These are phyloP conservation scores for Coecobrya sp. DNA, from an alignment of 2,888 invertebrate genomes.

Conservation along the genomic window DNA sequence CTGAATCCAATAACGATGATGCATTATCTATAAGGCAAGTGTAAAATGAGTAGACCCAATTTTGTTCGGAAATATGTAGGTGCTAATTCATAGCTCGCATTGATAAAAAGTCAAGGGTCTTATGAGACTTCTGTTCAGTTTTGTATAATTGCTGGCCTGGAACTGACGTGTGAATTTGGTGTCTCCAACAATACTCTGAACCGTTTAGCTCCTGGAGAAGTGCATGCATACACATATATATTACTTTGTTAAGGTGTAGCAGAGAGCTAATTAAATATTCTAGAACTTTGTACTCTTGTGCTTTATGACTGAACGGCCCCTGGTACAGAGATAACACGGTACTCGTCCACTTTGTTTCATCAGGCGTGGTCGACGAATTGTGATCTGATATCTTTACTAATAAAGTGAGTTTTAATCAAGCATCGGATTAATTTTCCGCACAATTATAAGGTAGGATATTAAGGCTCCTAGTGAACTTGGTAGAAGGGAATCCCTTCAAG, in stretches of 20 bases:
- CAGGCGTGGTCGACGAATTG: too few relatives aligned
- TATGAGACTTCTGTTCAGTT: slow-evolving; percentile 50
- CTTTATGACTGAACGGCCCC: too few relatives aligned
- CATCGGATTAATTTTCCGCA: too few relatives aligned
- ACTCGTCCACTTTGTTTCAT: too few relatives aligned
- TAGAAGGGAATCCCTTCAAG: too few relatives aligned
- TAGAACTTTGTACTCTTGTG: too few relatives aligned
- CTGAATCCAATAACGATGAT: slow-evolving; percentile 31
- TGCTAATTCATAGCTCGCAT: neutral
- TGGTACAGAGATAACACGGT: too few relatives aligned
- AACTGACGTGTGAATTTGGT: slow-evolving; percentile 43
- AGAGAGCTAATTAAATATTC: neutral
- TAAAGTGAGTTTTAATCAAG: too few relatives aligned
- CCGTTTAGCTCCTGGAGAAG: neutral
- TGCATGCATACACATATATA: neutral
- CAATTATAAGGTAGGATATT: too few relatives aligned
- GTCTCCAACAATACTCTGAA: slow-evolving; percentile 10
- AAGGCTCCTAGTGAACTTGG: too few relatives aligned
- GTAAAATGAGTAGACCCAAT: neutral
- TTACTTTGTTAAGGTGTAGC: neutral
- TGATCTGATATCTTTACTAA: too few relatives aligned
- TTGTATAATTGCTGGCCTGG: neutral
- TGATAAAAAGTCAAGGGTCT: slow-evolving; percentile 74
- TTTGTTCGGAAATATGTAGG: neutral
- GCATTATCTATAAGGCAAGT: neutral